Evolutionary conservation across 1,140 invertebrate genomes (phyloP), one percentile per base, ranked within the genome.

Genomic region (Drosophila mauritiana): DNA sequence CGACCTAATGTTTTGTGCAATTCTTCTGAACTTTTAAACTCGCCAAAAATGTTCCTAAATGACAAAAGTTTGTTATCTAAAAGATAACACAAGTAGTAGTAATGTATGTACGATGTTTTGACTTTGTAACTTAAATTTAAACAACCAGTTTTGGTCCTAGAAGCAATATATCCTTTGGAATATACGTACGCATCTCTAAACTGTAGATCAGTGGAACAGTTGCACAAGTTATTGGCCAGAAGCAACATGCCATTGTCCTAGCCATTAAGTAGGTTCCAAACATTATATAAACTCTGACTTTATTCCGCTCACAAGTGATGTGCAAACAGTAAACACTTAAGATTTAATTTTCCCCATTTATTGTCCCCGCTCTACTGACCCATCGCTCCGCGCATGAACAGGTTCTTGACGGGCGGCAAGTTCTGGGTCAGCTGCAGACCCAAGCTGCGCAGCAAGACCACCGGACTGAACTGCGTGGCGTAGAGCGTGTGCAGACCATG

Each of bases 401-500:
- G 25, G 45, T 91, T 89, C 61, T 99, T 99, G 4, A 99, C 62
- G 59, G 96, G 95, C 58, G 94, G 93, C 8, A 98, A 78, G 8
- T 96, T 95, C 89, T 99, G 95, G 1, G 96, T 96, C 6, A 98
- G 79, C 91, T 98, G 96, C 17, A 99, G 91, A 3, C 98, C 98
- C 5, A 99, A 80, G 90, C 97, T 97, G 68, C 98, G 93, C 0
- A 96, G 88, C 1, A 98, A 90, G 10, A 99, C 97, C 27, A 97
- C 68, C 1, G 98, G 98, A 46, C 95, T 93, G 17, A 96, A 95
- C 34, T 96, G 94, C 10, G 95, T 96, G 69, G 94, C 94, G 91
- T 99, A 99, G 0, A 99, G 93, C 42, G 96, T 93, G 78, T 99
- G 96, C 22, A 99, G 93, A 7, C 95, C 95, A 92, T 99, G 98